Percentiles rank a stretch among this genome's conserved stretches.
Evolutionary conservation across 1,140 invertebrate species (phyloP).

Genomic region (Hyles euphorbiae): DNA sequence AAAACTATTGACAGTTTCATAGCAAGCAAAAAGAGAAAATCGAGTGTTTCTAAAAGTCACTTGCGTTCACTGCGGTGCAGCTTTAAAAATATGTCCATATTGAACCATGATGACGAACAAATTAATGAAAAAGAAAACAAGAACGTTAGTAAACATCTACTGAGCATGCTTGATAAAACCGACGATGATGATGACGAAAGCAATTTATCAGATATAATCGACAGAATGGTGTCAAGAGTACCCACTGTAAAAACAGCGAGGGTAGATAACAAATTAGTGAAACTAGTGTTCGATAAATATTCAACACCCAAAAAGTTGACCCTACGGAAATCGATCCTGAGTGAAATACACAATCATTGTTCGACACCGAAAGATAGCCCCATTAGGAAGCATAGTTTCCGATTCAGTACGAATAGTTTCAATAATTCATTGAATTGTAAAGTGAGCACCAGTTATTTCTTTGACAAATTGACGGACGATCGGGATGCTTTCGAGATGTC

Average conservation of each 20-base stretch:
- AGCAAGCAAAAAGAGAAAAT: constrained; percentile 40
- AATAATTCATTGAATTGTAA: constrained; percentile 20
- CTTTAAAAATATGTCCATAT: constrained; percentile 35
- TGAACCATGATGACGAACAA: constrained; percentile 15
- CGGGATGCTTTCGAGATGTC: constrained; percentile 69
- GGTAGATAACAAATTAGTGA: constrained; percentile 53
- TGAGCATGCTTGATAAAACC: constrained; percentile 64
- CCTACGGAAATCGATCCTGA: constrained; percentile 29
- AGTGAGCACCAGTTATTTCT: constrained; percentile 66
- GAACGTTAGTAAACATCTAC: neutral
- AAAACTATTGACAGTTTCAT: constrained; percentile 61
- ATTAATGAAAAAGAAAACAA: constrained; percentile 30
- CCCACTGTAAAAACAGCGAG: constrained; percentile 41
- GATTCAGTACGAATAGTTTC: constrained; percentile 14
- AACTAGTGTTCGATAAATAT: constrained; percentile 57
- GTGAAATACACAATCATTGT: constrained; percentile 44
- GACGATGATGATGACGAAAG: constrained; percentile 65
- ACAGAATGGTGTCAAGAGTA: constrained; percentile 72
- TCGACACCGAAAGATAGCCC: constrained; percentile 62
- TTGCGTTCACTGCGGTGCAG: constrained; percentile 28
- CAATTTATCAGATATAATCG: constrained; percentile 78
- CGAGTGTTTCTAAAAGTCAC: constrained; percentile 17
- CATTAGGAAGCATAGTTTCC: constrained; percentile 22
- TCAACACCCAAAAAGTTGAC: constrained; percentile 30
- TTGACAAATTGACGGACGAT: constrained; percentile 59